Base-by-base conservation (phyloP, 2,888 invertebrate genomes). In the Zonitis immaculata region DNA sequence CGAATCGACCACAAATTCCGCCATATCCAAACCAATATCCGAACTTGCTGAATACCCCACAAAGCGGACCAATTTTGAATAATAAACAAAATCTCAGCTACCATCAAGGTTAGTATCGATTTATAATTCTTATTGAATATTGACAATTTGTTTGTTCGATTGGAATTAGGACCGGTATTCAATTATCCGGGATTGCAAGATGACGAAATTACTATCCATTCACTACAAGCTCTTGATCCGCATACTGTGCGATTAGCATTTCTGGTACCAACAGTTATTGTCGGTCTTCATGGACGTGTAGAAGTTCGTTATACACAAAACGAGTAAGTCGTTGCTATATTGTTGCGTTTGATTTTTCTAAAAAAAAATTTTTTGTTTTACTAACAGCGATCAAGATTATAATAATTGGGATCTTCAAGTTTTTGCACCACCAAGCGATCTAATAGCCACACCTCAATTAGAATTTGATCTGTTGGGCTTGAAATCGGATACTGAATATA, bases 271-370 rank as follows among this genome's bases (percentile, higher is more conserved):
- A 80, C 85, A 16, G 82, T 91, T 1, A 82, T 91, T 60, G 91
- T 94, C 7, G 93, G 93, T 25, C 79, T 94, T 42, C 87, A 90
- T 66, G 94, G 94, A 51, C 85, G 91, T 59, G 90, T 94, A 2
- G 92, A 94, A 74, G 79, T 94, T 56, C 82, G 91, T 69, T 94
- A 92, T 72, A 91, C 92, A 7, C 88, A 89, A 68, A 83, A 83
- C 66, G 75, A 80, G 89, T 89, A 77, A 81, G n/a, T n/a, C n/a
- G 84, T 80, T 53, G 18, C 35, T 14, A 30, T 12, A 9, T 32
- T 7, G 3, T 27, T 6, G 27, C 6, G n/a, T n/a, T n/a, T n/a
- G n/a, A n/a, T n/a, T n/a, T n/a, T n/a, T n/a, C n/a, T n/a, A n/a
- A n/a, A n/a, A n/a, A n/a, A n/a, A n/a, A n/a, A n/a, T n/a, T n/a